These are phyloP conservation scores for Anhinga anhinga DNA, from an alignment of 2,113 vertebrate genomes.

Conservation along the genomic window DNA sequence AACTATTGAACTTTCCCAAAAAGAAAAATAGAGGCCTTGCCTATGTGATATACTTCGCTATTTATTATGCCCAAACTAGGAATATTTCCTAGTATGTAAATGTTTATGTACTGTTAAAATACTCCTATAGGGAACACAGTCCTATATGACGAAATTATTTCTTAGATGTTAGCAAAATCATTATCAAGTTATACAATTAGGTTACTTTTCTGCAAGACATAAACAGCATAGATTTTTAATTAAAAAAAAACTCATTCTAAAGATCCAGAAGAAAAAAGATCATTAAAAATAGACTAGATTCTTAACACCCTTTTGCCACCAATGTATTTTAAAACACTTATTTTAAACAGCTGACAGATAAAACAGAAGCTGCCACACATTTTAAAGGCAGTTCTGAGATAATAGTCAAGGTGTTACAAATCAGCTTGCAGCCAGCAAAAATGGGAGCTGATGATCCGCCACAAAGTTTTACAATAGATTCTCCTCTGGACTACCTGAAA, in stretches of 20 bases:
- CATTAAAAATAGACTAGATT: not conserved
- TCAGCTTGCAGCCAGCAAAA: not conserved
- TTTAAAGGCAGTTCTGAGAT: not conserved
- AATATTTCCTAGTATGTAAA: not conserved
- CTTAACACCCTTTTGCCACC: not conserved
- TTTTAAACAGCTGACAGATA: not conserved
- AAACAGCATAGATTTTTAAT: not conserved
- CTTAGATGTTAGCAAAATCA: not conserved
- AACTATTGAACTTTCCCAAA: not conserved
- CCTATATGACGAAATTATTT: not conserved
- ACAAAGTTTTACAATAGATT: not conserved
- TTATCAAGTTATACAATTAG: not conserved
- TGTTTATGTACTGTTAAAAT: not conserved
- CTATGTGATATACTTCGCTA: not conserved
- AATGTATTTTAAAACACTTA: not conserved
- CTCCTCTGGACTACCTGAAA: not conserved
- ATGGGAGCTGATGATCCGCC: not conserved
- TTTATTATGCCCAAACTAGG: not conserved
- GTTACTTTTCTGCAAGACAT: not conserved
- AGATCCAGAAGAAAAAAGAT: not conserved
- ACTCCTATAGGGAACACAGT: not conserved
- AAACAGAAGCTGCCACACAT: not conserved
- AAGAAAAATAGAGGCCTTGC: not conserved
- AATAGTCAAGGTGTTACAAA: not conserved
- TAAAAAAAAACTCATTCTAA: not conserved